Conservation (phyloP, 2,888 invertebrate genomes). For the Conus canariensis region DNA sequence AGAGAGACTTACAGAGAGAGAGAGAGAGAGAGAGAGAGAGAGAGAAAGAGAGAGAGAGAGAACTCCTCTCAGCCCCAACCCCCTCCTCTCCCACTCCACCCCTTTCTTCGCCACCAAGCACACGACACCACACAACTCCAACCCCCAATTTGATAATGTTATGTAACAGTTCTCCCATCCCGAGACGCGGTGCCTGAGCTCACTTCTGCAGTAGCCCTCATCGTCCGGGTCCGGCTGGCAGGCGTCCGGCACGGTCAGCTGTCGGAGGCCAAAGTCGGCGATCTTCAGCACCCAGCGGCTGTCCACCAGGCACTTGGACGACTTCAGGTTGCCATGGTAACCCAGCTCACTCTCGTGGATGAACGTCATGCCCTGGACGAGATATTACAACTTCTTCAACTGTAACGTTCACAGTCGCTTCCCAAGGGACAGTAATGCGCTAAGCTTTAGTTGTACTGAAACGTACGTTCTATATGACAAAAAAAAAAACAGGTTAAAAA, state of each 20-base stretch:
- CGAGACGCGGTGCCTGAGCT: neutral
- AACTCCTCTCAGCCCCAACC: too few species aligned
- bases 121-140: too few species aligned
- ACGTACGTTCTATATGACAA: too few species aligned
- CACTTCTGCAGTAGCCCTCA: constrained; percentile 28
- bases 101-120: too few species aligned
- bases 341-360: constrained; percentile 73
- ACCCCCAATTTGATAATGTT: too few species aligned
- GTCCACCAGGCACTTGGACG: constrained; percentile 74
- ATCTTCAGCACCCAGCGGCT: constrained; percentile 75
- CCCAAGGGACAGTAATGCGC: too few species aligned
- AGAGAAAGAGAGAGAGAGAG: too few species aligned
- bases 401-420: neutral
- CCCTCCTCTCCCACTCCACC: too few species aligned
- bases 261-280: constrained; percentile 72
- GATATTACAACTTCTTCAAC: neutral
- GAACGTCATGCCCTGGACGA: constrained; percentile 72
- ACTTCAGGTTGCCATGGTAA: constrained; percentile 74
- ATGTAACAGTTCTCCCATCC: too few species aligned
- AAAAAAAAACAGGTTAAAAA: too few species aligned
- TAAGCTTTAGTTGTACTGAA: too few species aligned
- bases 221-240: constrained; percentile 11
- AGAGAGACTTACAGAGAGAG: neutral
- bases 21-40: too few species aligned
- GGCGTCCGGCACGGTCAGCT: constrained; percentile 53